Base-by-base conservation (phyloP, 2,797 vertebrate species). In the Cryptoblepharus egeriae region DNA sequence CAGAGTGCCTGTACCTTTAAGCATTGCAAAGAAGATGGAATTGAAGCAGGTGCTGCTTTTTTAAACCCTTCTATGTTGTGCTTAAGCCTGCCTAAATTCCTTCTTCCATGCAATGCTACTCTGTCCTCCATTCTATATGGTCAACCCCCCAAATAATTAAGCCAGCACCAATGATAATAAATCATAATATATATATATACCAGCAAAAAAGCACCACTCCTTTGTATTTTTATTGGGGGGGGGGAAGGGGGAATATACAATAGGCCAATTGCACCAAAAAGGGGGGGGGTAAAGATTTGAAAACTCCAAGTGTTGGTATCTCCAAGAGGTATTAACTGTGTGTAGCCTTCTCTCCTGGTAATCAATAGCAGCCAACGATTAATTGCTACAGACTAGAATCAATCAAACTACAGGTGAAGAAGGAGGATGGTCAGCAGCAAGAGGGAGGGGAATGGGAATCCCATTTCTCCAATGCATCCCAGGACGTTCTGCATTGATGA, bases 271-370 rank as follows among this genome's bases (percentile, higher is more conserved):
- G 39, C 39, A 42, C n/a, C n/a, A n/a, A 61, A 67, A 28, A 22
- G 55, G 4, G 20, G 7, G 24, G 32, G 20, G 15, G 22, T 5
- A 24, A 26, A 28, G 20, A 42, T 84, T 75, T 68, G 35, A 70
- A 70, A 71, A 52, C 75, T 35, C 57, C 52, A 82, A 87, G 68
- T 69, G 64, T 67, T 65, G 73, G 39, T 9, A 4, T 81, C 72
- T 12, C 3, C 30, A 32, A 42, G 80, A 85, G 22, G 70, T 55
- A 55, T 22, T 79, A 35, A 77, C n/a, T n/a, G n/a, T 77, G 10
- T 22, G 69, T n/a, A 32, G 45, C 20, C 52, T 39, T 1, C 65
- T 16, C 55, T 13, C 85, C 77, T 68, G 39, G 71, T 45, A 76
- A 86, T 85, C 68, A 60, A 79, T 79, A 75, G 26, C 9, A 9